A percentile compares a stretch with the other conserved stretches of the same genome.
These are phyloP conservation scores for Lithobius niger DNA, from an alignment of 1,140 invertebrate genomes.

Conservation along the genomic window DNA sequence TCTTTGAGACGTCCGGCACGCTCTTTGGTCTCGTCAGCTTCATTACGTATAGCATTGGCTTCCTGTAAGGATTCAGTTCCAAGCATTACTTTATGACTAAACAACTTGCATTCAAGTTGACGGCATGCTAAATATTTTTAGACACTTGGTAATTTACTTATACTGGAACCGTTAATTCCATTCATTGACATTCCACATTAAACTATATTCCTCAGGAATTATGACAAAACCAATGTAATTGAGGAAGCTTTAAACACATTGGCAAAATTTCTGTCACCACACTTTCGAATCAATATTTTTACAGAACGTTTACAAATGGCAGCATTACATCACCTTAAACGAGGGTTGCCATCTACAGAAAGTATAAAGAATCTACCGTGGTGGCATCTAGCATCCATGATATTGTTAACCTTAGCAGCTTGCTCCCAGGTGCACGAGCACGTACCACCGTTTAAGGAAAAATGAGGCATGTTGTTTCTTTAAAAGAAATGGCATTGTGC, in stretches of 20 bases:
- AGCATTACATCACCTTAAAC: too few relatives aligned
- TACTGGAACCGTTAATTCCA: background rate
- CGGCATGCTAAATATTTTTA: background rate
- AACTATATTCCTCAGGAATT: background rate
- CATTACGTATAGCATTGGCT: constrained; percentile 57
- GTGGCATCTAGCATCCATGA: too few relatives aligned
- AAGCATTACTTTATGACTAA: background rate
- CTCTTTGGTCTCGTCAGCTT: constrained; percentile 57
- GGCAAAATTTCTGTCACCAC: too few relatives aligned
- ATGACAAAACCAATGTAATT: background rate
- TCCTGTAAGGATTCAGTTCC: constrained; percentile 37
- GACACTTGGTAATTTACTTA: background rate
- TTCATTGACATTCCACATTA: background rate
- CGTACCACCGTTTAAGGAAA: too few relatives aligned
- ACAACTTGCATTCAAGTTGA: background rate
- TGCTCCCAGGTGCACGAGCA: too few relatives aligned
- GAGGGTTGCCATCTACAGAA: too few relatives aligned
- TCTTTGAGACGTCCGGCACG: constrained; percentile 56
- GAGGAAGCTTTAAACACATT: background rate
- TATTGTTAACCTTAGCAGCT: too few relatives aligned
- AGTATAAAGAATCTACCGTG: too few relatives aligned
- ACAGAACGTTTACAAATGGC: too few relatives aligned
- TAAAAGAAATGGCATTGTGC: too few relatives aligned
- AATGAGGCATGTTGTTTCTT: too few relatives aligned
- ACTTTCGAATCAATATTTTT: too few relatives aligned